These are phyloP conservation scores for Furnarius figulus DNA, from an alignment of 2,113 vertebrate species.

Conservation along the genomic window DNA sequence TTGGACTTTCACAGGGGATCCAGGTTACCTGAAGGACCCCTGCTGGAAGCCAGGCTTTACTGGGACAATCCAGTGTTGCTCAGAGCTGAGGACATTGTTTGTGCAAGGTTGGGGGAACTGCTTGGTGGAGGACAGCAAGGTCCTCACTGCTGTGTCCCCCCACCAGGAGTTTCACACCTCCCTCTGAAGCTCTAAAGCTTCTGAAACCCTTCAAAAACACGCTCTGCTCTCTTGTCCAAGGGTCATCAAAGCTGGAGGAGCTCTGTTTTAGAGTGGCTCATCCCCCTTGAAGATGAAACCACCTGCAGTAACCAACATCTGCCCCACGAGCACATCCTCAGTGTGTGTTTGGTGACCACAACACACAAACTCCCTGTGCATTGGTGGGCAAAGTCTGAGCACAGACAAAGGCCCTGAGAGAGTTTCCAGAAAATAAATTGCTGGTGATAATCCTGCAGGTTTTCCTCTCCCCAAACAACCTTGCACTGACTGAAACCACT, in stretches of 20 bases:
- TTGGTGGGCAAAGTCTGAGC: background rate
- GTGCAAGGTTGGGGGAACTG: background rate
- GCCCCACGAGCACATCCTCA: accelerated
- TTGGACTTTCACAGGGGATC: background rate
- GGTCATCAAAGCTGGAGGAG: background rate
- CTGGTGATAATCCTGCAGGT: background rate
- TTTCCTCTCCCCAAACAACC: background rate
- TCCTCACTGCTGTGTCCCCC: background rate
- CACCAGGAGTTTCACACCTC: background rate
- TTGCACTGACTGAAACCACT: background rate
- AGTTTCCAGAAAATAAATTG: background rate
- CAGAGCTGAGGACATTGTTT: accelerated
- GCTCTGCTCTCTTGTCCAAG: background rate
- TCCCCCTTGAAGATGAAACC: background rate
- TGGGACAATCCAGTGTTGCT: background rate
- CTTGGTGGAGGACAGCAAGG: background rate
- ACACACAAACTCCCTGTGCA: background rate
- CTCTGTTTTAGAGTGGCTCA: background rate
- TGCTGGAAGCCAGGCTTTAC: background rate
- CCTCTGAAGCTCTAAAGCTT: background rate
- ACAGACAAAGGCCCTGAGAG: background rate
- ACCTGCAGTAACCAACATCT: accelerated
- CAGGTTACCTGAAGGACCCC: background rate
- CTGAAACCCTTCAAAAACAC: background rate
- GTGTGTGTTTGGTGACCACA: background rate